Percentiles rank a stretch among this genome's conserved stretches.
These are phyloP conservation scores for Rhadinocentrus ornatus DNA, from an alignment of 2,797 vertebrate genomes.

Conservation along the genomic window DNA sequence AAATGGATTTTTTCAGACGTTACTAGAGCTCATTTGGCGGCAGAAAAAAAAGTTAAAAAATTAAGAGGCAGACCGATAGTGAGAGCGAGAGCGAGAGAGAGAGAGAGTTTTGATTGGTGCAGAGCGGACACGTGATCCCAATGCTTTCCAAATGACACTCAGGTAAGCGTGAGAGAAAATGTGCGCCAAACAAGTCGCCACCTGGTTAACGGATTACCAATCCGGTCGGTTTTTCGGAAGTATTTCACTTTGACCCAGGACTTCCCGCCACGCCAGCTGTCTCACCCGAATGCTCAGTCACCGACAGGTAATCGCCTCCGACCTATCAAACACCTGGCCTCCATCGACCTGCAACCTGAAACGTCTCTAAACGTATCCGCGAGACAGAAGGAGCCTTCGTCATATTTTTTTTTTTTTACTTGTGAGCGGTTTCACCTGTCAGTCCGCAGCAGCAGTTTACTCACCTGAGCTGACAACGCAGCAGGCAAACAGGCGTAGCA, in stretches of 20 bases:
- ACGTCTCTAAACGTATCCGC: neutral
- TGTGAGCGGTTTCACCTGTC: constrained; percentile 20
- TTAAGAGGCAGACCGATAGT: no score
- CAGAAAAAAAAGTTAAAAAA: no score
- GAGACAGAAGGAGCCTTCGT: no score
- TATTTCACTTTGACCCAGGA: constrained; percentile 3
- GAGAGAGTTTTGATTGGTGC: constrained; percentile 59
- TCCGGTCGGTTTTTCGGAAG: neutral
- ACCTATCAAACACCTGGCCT: no score
- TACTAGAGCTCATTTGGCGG: no score
- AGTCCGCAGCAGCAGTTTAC: neutral
- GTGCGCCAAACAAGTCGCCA: neutral
- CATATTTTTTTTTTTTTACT: no score
- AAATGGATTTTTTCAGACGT: no score
- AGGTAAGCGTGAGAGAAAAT: constrained; percentile 43
- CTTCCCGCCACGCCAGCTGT: neutral
- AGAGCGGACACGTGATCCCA: constrained; percentile 42
- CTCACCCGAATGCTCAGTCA: constrained; percentile 10
- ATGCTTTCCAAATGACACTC: constrained; percentile 44
- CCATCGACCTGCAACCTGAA: no score
- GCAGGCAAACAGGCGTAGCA: constrained; percentile 61
- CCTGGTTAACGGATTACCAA: neutral
- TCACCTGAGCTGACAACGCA: constrained; percentile 13
- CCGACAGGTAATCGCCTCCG: constrained; percentile 25
- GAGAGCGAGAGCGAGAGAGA: no score